Conservation (phyloP, 1,140 invertebrate species). For the Drosophila pandora region DNA sequence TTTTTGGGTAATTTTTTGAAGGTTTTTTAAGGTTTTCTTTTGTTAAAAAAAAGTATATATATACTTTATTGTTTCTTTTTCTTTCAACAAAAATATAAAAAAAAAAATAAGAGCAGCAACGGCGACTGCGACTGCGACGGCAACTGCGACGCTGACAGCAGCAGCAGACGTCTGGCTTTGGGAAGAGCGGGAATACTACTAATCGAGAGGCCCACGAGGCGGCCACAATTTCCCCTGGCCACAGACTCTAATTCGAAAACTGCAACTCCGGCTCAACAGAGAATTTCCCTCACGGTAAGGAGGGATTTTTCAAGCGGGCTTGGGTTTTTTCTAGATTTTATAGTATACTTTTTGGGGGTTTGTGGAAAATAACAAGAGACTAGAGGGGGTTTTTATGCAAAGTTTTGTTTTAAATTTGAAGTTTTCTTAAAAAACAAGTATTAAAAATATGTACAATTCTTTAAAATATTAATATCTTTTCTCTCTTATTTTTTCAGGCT, state of each 20-base stretch:
- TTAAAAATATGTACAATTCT: too few relatives aligned
- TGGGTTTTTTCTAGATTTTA: not conserved
- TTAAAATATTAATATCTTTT: too few relatives aligned
- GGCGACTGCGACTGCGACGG: slow-evolving; percentile 15
- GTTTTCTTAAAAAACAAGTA: too few relatives aligned
- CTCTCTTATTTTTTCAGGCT: not conserved
- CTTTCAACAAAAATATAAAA: slow-evolving; percentile 2
- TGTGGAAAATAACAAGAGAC: not conserved
- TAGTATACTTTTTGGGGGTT: slow-evolving; percentile 42
- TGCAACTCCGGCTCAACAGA: slow-evolving; percentile 24
- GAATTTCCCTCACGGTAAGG: slow-evolving; percentile 15
- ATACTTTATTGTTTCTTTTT: slow-evolving; percentile 11
- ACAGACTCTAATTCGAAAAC: slow-evolving; percentile 11
- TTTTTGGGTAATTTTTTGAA: slow-evolving; percentile 20
- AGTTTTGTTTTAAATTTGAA: not conserved
- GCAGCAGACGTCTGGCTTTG: slow-evolving; percentile 21
- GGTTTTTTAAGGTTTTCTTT: not conserved
- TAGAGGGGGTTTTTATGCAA: not conserved
- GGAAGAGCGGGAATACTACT: slow-evolving; percentile 27
- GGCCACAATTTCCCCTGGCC: slow-evolving; percentile 35
- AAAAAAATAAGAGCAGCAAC: slow-evolving; percentile 42
- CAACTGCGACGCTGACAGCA: slow-evolving; percentile 27
- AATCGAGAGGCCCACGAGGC: slow-evolving; percentile 2
- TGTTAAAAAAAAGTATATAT: slow-evolving; percentile 20
- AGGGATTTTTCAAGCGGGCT: slow-evolving; percentile 3